Evolutionary conservation across 2,797 vertebrate genomes (phyloP), one percentile per base, ranked within the genome.

Genomic region (Eutrigla gurnardus): DNA sequence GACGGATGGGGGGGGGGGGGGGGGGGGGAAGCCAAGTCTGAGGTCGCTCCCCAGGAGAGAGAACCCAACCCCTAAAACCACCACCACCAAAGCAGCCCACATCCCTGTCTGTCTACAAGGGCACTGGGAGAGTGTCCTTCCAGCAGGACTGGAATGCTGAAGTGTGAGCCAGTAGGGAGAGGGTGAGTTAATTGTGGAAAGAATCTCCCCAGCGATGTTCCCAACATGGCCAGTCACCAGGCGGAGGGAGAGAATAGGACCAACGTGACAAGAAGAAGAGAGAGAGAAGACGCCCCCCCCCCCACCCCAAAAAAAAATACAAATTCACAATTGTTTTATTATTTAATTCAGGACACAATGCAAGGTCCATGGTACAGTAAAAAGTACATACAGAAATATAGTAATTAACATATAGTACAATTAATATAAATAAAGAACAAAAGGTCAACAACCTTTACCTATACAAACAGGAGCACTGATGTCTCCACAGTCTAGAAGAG

Each of bases 141-240:
- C 84, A 88, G 85, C 25, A 60, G 80, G 52, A 77, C 81, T 80
- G 88, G 90, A 92, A 91, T 93, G 83, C 84, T 88, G 60, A 78
- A 90, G 89, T 83, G 83, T 88, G 81, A 83, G 88, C 89, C 87
- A 91, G 89, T 78, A 50, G 85, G 73, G 83, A 87, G 86, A 74
- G 88, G 50, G 86, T 71, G 86, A 90, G 92, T 92, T 93, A 91
- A 91, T 91, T 92, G 91, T 89, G 90, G 91, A 93, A 92, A 92
- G 89, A 93, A 92, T 93, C 88, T 92, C 83, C 88, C 85, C 77
- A 85, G 89, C 80, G 83, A 91, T 89, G 90, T 83, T 86, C 86
- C 88, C 82, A 87, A 87, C 84, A 84, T 81, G 84, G 78, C 61
- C 79, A 78, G 72, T 73, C 66, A 73, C 86, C 82, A 72, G 63